Percentiles rank a stretch among this genome's conserved stretches.
Conservation (phyloP, 2,113 vertebrate species). For the Callionymus lyra region DNA sequence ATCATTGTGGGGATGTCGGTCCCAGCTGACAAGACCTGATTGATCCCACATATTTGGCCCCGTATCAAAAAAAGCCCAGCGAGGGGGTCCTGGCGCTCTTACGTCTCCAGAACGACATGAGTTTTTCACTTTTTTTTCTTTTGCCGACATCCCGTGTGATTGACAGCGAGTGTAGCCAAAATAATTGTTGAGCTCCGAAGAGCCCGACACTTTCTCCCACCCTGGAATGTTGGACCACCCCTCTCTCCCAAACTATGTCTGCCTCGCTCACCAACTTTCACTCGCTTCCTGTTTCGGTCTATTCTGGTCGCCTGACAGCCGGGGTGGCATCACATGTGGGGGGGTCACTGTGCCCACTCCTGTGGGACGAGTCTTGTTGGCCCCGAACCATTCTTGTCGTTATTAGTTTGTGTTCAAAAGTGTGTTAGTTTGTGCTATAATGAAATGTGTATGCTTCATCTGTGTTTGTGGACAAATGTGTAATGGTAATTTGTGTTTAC, state of each 20-base stretch:
- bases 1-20: too few relatives aligned
- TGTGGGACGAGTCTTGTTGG: too few relatives aligned
- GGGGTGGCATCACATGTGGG: conserved; percentile 29
- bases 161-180: conserved; percentile 10
- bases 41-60: conserved; percentile 24
- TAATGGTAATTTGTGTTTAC: too few relatives aligned
- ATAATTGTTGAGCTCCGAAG: conserved; percentile 11
- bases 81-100: too few relatives aligned
- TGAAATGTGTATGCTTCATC: too few relatives aligned
- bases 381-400: too few relatives aligned
- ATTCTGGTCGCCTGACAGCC: conserved; percentile 67
- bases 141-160: conserved; percentile 11
- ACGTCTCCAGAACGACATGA: conserved; percentile 2
- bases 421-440: too few relatives aligned
- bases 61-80: background rate
- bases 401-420: too few relatives aligned
- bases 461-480: too few relatives aligned
- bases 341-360: too few relatives aligned
- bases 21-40: background rate
- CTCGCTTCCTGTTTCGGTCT: conserved; percentile 51
- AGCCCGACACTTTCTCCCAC: background rate
- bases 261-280: conserved; percentile 36
- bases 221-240: conserved; percentile 5
- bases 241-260: conserved; percentile 2
- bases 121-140: too few relatives aligned